Evolutionary conservation across 1,140 invertebrate genomes (phyloP), one percentile per base, ranked within the genome.

Genomic region (Saccostrea cuccullata): DNA sequence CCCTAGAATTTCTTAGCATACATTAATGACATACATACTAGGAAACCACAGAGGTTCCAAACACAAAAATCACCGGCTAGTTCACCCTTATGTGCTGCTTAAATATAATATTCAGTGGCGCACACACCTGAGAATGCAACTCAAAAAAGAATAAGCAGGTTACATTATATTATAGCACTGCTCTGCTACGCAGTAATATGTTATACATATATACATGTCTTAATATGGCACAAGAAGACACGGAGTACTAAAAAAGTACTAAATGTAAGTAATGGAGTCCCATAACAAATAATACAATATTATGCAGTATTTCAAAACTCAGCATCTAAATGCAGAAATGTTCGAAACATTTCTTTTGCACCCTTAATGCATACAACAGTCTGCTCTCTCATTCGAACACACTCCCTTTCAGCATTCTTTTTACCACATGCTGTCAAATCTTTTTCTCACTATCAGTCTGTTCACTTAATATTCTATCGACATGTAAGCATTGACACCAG

Each of bases 121-220:
- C 70, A 77, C 70, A 77, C 26, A 30, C 70, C 70, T 77, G 70
- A 77, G 70, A 30, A 36, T 77, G 70, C 70, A 77, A 77, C 70
- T 77, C 26, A 77, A 77, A 77, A 36, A 12, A 77, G 15, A 77
- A 77, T 12, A 77, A 77, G 70, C 70, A 77, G 70, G 26, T 26
- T 77, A 77, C 70, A 77, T 26, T 26, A 26, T 30, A 47, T 47
- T 3, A 47, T 20, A 64, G 26, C 70, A 77, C 26, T 26, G 70
- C 23, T 15, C 23, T 77, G 70, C 70, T 30, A 36, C 26, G 13
- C 70, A 30, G 26, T 30, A 9, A 23, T 77, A 26, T 36, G 26
- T 36, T 36, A 36, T 36, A 36, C 30, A 36, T 2, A 36, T 1
- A 36, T 30, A 26, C 70, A 26, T 36, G 70, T 15, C 23, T 77